Evolutionary conservation across 2,888 invertebrate species (phyloP), one percentile per base, ranked within the genome.

Genomic region (Lithophane leautieri): DNA sequence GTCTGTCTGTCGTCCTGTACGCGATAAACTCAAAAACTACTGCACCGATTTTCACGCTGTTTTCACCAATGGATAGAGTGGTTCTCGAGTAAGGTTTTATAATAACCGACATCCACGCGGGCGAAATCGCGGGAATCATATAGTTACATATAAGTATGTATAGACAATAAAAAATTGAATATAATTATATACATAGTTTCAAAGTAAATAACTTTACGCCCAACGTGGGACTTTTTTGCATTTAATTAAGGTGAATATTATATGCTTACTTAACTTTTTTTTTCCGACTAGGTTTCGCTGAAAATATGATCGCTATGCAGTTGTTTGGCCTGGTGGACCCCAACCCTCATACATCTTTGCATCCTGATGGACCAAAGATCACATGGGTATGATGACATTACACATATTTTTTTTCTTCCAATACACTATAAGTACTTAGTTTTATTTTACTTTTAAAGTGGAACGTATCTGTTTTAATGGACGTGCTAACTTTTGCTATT

Each of bases 361-460:
- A 99, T 93, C 98, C 98, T 0, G 98, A 98, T 91, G 99, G 99
- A 62, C 99, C 99, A 0, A 99, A 99, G 82, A 98, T 99, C 50
- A 99, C 99, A 16, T 99, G 99, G 99, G 98, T 98, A 95, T 28
- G 74, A 56, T 54, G 9, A 56, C 14, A 61, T 1, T 19, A 16
- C 9, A 16, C 4, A 9, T 28, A 19, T 52, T 34, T 50, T 79
- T 11, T 0, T 58, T 2, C 22, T 56, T 8, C 3, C 0, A 14
- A 22, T 16, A 66, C 25, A 54, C 12, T 44, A 19, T 25, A 25
- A 28, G 8, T 47, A n/a, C 11, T 16, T 54, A 16, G 16, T 9
- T 66, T 52, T 66, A 25, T 9, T 66, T 52, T 66, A 25, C 42
- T 65, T 19, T 28, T 28, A 14, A 28, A 14, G 14, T 42, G 6